Evolutionary conservation across 2,888 invertebrate species (phyloP).

Genomic region (Philaethria dido): DNA sequence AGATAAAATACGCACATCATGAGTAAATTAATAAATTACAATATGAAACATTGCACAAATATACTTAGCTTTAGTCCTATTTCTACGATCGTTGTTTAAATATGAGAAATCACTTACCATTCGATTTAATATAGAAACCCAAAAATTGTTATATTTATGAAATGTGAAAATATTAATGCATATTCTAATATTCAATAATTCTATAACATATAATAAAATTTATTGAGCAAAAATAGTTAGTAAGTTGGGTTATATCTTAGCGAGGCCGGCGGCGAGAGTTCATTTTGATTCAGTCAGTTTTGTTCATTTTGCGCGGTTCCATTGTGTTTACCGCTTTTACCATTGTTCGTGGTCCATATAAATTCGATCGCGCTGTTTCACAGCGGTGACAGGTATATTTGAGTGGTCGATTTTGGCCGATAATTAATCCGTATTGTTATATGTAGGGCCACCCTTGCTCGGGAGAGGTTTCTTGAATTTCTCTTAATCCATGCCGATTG

Average conservation of each 20-base stretch:
- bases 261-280: conserved; percentile 47
- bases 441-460: conserved; percentile 79
- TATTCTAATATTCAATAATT: conserved; percentile 16
- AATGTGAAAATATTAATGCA: background rate
- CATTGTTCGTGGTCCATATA: conserved; percentile 80
- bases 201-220: conserved; percentile 39
- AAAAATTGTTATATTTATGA: background rate
- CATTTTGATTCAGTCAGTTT: conserved; percentile 53
- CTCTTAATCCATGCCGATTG: conserved; percentile 27
- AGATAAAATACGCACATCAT: conserved; percentile 22
- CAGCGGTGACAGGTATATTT: conserved; percentile 82
- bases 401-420: conserved; percentile 80
- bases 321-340: conserved; percentile 82
- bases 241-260: conserved; percentile 45
- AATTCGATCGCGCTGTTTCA: conserved; percentile 77
- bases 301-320: conserved; percentile 76
- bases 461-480: conserved; percentile 11
- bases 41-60: background rate
- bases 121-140: background rate
- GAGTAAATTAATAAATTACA: conserved; percentile 2
- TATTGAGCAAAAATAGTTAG: conserved; percentile 51
- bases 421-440: conserved; percentile 83
- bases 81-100: background rate
- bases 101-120: background rate
- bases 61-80: background rate